phyloP scores from a whole-genome alignment of 2,113 vertebrate genomes.

The Petroica traversi region DNA sequence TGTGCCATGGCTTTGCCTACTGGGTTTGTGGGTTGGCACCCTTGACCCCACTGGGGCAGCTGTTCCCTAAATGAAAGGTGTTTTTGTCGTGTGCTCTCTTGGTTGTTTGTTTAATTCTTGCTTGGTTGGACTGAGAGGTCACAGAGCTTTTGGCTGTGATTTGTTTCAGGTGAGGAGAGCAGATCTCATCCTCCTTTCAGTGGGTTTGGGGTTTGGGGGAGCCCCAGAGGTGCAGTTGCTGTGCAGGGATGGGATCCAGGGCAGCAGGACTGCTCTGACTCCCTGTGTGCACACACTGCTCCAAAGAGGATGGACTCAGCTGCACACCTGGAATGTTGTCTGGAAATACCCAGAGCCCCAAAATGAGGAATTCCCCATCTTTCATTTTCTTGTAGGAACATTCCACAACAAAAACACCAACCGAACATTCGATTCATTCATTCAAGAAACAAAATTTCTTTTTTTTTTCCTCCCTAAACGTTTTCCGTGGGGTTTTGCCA shows the following conservation, averaged over 20 bases:
- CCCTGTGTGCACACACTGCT: not conserved
- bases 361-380: not conserved
- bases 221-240: not conserved
- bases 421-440: not conserved
- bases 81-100: not conserved
- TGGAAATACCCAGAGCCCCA: not conserved
- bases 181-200: not conserved
- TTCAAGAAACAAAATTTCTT: not conserved
- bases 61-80: not conserved
- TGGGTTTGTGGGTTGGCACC: not conserved
- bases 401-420: not conserved
- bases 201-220: not conserved
- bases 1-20: not conserved
- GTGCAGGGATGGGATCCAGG: not conserved
- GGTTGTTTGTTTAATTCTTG: not conserved
- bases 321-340: not conserved
- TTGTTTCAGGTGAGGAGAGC: not conserved
- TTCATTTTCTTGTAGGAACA: not conserved
- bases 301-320: not conserved
- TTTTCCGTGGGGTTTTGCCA: not conserved
- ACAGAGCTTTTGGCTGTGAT: not conserved
- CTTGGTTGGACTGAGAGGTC: not conserved
- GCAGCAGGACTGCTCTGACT: not conserved
- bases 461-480: not conserved
- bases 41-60: not conserved